phyloP scores from a whole-genome alignment of 23 tunicate species.

The Styela plicata region DNA sequence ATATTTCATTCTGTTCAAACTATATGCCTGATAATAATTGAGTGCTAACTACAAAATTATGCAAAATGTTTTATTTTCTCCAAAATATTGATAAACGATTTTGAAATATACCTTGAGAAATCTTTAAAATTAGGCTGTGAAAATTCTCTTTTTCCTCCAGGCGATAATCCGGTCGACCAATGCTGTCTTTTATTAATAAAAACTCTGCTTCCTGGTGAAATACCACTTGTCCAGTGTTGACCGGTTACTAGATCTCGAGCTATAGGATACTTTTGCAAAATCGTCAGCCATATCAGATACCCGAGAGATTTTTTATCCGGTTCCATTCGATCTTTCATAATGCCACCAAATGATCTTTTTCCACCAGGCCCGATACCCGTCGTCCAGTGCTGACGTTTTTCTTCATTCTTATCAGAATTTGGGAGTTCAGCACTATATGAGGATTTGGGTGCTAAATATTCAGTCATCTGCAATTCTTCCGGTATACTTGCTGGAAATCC shows the following conservation, averaged over 20 bases:
- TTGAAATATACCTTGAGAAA: neutral
- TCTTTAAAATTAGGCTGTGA: neutral
- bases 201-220: conserved; percentile 21
- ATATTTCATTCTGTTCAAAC: too few species aligned
- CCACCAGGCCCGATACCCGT: conserved; percentile 25
- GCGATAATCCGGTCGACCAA: conserved; percentile 9
- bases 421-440: too few species aligned
- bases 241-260: neutral
- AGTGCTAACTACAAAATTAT: too few species aligned
- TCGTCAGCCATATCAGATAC: neutral
- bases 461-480: too few species aligned
- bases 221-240: conserved; percentile 22
- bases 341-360: conserved; percentile 17
- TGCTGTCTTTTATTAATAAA: conserved; percentile 18
- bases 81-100: too few species aligned
- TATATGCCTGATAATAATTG: too few species aligned
- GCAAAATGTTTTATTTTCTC: too few species aligned
- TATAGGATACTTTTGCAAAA: neutral
- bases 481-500: too few species aligned
- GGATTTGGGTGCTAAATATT: too few species aligned
- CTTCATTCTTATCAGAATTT: neutral
- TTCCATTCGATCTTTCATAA: neutral
- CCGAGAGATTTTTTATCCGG: neutral
- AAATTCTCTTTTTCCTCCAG: conserved; percentile 30
- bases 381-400: conserved; percentile 30